Conservation (phyloP, 2,888 invertebrate species). For the Oithona nana region DNA sequence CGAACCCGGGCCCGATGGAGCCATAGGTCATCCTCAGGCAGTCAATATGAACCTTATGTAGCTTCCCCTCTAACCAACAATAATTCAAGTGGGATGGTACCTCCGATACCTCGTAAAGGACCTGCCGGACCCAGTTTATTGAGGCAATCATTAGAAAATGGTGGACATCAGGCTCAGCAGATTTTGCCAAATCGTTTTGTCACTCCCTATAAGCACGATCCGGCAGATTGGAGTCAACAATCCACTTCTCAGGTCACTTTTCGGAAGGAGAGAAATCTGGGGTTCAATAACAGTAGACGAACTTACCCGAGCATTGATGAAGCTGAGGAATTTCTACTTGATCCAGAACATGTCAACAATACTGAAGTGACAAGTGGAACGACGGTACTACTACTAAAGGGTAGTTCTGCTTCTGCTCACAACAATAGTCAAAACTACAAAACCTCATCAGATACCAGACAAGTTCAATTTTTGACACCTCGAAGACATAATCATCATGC, state of each 20-base stretch:
- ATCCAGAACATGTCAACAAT: too few relatives aligned
- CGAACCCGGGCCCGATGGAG: neutral
- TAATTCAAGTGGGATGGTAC: neutral
- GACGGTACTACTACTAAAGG: too few relatives aligned
- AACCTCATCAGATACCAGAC: neutral
- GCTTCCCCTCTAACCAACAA: neutral
- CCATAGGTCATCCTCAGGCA: neutral
- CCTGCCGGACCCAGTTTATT: neutral
- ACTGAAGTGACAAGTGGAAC: too few relatives aligned
- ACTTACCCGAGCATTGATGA: neutral
- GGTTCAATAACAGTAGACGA: neutral
- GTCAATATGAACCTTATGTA: neutral
- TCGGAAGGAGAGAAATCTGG: neutral
- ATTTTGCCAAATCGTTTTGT: neutral
- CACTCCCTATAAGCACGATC: neutral
- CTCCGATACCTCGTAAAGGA: neutral
- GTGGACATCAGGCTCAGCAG: neutral
- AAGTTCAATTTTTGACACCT: slow-evolving; percentile 1
- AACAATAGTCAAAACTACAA: neutral
- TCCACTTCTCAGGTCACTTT: neutral
- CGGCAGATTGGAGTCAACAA: neutral
- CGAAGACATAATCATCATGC: neutral
- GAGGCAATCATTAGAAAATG: neutral
- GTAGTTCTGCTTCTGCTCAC: too few relatives aligned
- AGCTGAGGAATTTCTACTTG: neutral